Evolutionary conservation across 2,797 vertebrate genomes (phyloP), one percentile per base, ranked within the genome.

Genomic region (Gymnodraco acuticeps): DNA sequence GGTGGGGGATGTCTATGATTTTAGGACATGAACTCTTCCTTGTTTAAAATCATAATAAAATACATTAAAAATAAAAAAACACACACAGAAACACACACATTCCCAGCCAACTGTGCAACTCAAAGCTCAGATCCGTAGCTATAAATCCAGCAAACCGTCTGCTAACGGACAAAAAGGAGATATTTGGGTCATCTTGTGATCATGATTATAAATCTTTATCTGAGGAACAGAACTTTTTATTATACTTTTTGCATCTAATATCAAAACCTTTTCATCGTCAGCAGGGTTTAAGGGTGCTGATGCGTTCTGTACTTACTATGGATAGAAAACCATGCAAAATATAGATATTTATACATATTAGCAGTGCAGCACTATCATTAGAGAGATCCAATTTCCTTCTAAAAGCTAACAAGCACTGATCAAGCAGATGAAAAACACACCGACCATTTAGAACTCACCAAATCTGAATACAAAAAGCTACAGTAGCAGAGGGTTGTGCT

Each of bases 361-460:
- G 68, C 64, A 48, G 23, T 47, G 51, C 53, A 87, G 52, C 27
- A 62, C 19, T 62, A 53, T 61, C 33, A 45, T 5, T 27, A 75
- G 52, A 64, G 42, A 27, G n/a, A 74, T 53, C n/a, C 50, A 8
- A 46, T 15, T 13, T 41, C 38, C 45, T 8, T 17, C 23, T 55
- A 2, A 4, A 61, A 58, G 23, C 70, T 13, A 51, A 64, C 73
- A 75, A 73, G 45, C 81, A 83, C 60, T 20, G 7, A 75, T n/a
- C 64, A 79, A 75, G 80, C 84, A 80, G 14, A 56, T 27, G n/a
- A 38, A 64, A 76, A 67, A 11, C 73, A 85, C 59, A 79, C 17
- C 78, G 73, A 64, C 19, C 41, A 33, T 45, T 19, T 31, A 74
- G 64, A 67, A 93, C 90, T 93, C 91, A 93, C 91, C 92, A 23